Percentiles rank a stretch among this genome's conserved stretches.
phyloP scores from a whole-genome alignment of 2,888 invertebrate species.

The Odontocolon sp. region DNA sequence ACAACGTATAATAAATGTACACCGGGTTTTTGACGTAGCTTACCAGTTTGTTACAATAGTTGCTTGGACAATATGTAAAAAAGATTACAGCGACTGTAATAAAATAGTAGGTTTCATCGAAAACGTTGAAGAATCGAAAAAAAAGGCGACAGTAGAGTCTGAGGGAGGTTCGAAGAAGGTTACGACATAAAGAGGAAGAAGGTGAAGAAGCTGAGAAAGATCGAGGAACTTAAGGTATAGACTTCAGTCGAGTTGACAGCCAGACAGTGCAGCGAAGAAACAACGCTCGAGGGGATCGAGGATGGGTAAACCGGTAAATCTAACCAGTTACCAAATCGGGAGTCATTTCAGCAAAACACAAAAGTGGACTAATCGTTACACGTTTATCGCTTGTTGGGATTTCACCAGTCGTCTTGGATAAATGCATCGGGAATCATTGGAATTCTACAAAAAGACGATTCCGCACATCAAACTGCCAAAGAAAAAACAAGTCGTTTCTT shows the following conservation, averaged over 20 bases:
- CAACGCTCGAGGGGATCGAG: background rate
- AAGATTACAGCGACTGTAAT: too few species aligned
- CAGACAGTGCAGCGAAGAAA: background rate
- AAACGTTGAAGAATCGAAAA: background rate
- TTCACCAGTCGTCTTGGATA: background rate
- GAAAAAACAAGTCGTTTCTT: conserved; percentile 6
- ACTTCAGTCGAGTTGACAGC: background rate
- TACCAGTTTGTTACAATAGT: too few species aligned
- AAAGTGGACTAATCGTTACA: conserved; percentile 53
- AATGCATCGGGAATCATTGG: background rate
- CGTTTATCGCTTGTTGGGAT: conserved; percentile 29
- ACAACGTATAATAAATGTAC: too few species aligned
- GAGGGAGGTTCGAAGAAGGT: background rate
- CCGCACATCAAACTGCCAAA: background rate
- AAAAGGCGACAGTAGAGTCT: background rate
- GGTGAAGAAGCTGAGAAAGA: conserved; percentile 11
- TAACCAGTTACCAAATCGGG: conserved; percentile 37
- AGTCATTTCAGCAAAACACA: conserved; percentile 47
- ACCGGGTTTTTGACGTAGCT: too few species aligned
- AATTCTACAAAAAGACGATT: background rate
- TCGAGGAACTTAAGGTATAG: conserved; percentile 5
- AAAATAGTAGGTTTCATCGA: too few species aligned
- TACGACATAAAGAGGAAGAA: conserved; percentile 6
- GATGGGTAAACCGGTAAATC: conserved; percentile 37
- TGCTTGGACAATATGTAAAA: too few species aligned